Evolutionary conservation across 2,797 vertebrate species (phyloP), one percentile per base, ranked within the genome.

Genomic region (Adelosebastes latens): DNA sequence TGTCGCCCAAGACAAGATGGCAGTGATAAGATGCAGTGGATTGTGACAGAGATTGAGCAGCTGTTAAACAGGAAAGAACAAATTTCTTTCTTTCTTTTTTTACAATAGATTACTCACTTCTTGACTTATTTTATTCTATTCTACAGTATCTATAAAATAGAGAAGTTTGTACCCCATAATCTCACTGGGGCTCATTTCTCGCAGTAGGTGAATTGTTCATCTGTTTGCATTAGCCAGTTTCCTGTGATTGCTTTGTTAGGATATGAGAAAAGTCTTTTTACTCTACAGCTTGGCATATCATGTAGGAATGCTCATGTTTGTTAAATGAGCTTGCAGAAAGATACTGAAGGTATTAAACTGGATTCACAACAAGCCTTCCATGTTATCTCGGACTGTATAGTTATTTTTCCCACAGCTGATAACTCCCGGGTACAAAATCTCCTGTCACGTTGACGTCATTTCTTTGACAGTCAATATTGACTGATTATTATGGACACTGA

Each of bases 401-500:
- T 67, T 34, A 13, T 83, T 49, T 75, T 67, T 12, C 20, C 24
- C 36, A 75, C 34, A 77, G 63, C 63, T 86, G 65, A 79, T 80
- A 74, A 70, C 42, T 81, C 42, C 12, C 0, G 24, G 70, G 32
- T 46, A 74, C 67, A 69, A 49, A 61, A 22, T 46, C 49, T 84
- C 55, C 12, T 67, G 46, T 71, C 66, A 70, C 20, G 22, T 75
- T 80, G 39, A 24, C 11, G 12, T 83, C 46, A 75, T 82, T 81
- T 83, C 71, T 74, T 66, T 84, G 83, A 81, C 80, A 72, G 22
- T 66, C 66, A 71, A 53, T 49, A 27, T 12, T 74, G 46, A 64
- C 59, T 4, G 31, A 80, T 79, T 62, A 72, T 87, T 66, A 86
- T 86, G 49, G 63, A 24, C 42, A 25, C 46, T 83, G 72, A 79